Evolutionary conservation across 2,113 vertebrate genomes (phyloP).

Genomic region (Callocephalon fimbriatum): DNA sequence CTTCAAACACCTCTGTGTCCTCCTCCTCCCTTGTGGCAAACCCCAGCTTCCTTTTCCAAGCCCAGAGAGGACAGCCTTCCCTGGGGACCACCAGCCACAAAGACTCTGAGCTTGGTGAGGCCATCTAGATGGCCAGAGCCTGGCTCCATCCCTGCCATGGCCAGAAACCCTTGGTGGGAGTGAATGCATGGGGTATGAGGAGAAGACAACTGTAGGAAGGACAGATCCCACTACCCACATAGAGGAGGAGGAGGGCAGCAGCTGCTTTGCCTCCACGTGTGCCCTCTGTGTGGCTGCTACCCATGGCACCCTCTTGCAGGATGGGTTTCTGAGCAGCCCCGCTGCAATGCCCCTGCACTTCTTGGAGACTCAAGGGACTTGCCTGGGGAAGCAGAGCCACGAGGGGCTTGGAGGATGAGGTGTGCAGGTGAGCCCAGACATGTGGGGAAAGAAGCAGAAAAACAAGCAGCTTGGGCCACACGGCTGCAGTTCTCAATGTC

Average conservation of each 20-base stretch:
- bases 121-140: not conserved
- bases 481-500: not conserved
- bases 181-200: rapidly evolving
- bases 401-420: not conserved
- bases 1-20: not conserved
- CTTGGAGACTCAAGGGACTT: not conserved
- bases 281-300: not conserved
- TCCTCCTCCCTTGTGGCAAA: not conserved
- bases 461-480: not conserved
- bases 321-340: not conserved
- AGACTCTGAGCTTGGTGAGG: not conserved
- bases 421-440: not conserved
- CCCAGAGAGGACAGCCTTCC: not conserved
- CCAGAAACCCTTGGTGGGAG: not conserved
- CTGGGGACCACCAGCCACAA: not conserved
- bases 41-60: not conserved
- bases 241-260: not conserved
- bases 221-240: rapidly evolving
- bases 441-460: not conserved
- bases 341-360: rapidly evolving
- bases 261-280: rapidly evolving
- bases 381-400: not conserved
- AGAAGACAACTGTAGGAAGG: not conserved
- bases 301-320: rapidly evolving
- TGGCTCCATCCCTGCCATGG: rapidly evolving